Percentiles rank a stretch among this genome's conserved stretches.
Evolutionary conservation across 2,888 invertebrate species (phyloP).

Genomic region (Apantesis nais): DNA sequence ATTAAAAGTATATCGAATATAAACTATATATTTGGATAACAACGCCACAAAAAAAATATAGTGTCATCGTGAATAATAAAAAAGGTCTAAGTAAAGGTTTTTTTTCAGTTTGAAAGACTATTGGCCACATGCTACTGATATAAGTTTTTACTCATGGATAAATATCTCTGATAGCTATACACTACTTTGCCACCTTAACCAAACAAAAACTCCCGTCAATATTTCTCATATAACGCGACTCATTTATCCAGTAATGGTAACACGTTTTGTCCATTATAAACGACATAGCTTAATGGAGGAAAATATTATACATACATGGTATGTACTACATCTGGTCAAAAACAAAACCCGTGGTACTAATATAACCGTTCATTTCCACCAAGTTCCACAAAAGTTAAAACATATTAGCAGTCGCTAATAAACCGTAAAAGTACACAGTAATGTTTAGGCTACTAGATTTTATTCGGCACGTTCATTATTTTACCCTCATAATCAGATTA

Average conservation of each 20-base stretch:
- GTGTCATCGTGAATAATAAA: too few species aligned
- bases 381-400: too few species aligned
- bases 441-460: too few species aligned
- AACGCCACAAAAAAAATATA: too few species aligned
- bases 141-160: neutral
- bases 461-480: too few species aligned
- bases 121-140: neutral
- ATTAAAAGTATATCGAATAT: too few species aligned
- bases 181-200: neutral
- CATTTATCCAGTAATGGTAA: conserved; percentile 43
- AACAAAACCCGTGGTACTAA: conserved; percentile 21
- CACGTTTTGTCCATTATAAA: conserved; percentile 62
- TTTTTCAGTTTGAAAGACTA: too few species aligned
- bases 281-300: conserved; percentile 58
- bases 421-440: too few species aligned
- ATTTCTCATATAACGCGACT: conserved; percentile 39
- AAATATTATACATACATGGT: conserved; percentile 35
- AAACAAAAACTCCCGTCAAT: conserved; percentile 24
- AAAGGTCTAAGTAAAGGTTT: too few species aligned
- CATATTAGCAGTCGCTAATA: too few species aligned
- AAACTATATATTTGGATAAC: too few species aligned
- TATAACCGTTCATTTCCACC: neutral
- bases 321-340: conserved; percentile 39
- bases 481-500: too few species aligned
- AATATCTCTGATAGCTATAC: neutral